Evolutionary conservation across 2,888 invertebrate genomes (phyloP).

Genomic region (Sarcophaga subvicina): DNA sequence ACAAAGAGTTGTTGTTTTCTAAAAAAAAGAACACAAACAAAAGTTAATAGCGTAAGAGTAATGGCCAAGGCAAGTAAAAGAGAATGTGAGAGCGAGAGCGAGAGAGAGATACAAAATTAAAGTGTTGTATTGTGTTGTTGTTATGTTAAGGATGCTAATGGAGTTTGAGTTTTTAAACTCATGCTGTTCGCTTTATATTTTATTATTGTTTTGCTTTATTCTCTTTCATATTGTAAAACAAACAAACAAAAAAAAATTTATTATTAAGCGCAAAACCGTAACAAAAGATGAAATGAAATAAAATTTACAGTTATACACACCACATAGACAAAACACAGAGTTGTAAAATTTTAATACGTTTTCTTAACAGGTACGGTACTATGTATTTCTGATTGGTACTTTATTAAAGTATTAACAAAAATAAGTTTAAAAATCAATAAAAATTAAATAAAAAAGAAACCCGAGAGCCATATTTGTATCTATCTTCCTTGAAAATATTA

Average conservation of each 20-base stretch:
- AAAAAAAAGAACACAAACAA: constrained; percentile 5
- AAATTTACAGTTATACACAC: constrained; percentile 79
- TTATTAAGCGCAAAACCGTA: constrained; percentile 23
- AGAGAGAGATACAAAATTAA: constrained; percentile 50
- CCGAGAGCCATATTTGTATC: too few species aligned
- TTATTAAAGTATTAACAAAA: too few species aligned
- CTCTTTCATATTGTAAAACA: constrained; percentile 26
- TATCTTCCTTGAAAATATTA: too few species aligned
- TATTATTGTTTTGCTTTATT: background rate
- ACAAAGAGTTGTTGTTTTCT: constrained; percentile 2
- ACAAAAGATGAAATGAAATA: constrained; percentile 58
- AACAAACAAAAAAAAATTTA: background rate
- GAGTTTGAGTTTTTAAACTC: constrained; percentile 44
- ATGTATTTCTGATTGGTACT: too few species aligned
- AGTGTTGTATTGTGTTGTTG: constrained; percentile 31
- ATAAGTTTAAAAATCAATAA: too few species aligned
- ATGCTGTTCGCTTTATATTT: constrained; percentile 13
- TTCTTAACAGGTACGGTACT: background rate
- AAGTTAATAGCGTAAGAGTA: constrained; percentile 28
- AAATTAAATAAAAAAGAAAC: too few species aligned
- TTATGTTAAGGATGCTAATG: constrained; percentile 46
- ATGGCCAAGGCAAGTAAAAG: constrained; percentile 22
- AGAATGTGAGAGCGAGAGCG: constrained; percentile 19
- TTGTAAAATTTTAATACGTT: constrained; percentile 27
- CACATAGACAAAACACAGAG: constrained; percentile 69